Conservation (phyloP, 2,888 invertebrate species). For the Syrphus vitripennis region DNA sequence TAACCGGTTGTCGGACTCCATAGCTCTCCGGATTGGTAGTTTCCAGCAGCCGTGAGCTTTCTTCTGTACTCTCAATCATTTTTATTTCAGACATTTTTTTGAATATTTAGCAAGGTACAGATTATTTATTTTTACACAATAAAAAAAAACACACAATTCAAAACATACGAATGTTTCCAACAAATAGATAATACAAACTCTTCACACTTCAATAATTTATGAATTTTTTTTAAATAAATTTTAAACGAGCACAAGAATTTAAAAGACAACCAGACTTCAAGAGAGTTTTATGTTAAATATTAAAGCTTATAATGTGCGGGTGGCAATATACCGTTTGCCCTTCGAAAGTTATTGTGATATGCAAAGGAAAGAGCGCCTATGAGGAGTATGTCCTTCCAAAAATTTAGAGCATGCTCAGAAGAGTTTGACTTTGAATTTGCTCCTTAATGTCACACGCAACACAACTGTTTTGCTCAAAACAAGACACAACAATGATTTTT, state of each 20-base stretch:
- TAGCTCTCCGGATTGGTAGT: constrained; percentile 77
- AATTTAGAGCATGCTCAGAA: constrained; percentile 64
- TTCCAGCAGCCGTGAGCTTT: constrained; percentile 79
- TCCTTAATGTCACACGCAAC: constrained; percentile 53
- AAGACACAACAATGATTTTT: neutral
- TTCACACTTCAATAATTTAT: neutral
- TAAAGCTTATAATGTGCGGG: constrained; percentile 20
- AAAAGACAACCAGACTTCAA: neutral
- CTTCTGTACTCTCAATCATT: constrained; percentile 75
- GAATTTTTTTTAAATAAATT: neutral
- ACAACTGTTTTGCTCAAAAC: constrained; percentile 2
- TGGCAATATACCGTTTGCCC: constrained; percentile 52
- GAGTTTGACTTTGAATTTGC: constrained; percentile 65
- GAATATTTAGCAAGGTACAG: no score
- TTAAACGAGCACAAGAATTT: neutral
- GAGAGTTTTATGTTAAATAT: constrained; percentile 20
- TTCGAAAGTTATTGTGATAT: constrained; percentile 60
- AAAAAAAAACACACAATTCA: constrained; percentile 4
- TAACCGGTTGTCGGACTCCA: constrained; percentile 79
- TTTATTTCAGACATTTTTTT: constrained; percentile 66
- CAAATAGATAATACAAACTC: neutral
- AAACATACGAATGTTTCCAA: constrained; percentile 5
- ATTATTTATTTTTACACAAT: constrained; percentile 17
- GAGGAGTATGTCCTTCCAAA: constrained; percentile 53
- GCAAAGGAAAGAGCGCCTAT: constrained; percentile 40